phyloP scores from a whole-genome alignment of 2,888 invertebrate species.

The Calliphora vomitoria region DNA sequence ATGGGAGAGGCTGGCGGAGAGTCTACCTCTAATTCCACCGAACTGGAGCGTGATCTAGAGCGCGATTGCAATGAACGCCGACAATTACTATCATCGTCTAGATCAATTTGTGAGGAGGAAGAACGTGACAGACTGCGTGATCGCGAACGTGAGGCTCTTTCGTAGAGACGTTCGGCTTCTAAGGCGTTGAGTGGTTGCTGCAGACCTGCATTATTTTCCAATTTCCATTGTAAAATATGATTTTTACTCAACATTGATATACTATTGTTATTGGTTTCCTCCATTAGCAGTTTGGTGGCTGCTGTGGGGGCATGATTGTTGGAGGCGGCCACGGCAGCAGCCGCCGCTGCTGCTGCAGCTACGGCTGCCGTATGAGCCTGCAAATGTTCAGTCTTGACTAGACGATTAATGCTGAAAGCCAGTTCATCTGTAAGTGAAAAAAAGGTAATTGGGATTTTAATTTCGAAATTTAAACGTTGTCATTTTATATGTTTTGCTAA shows the following conservation, averaged over 20 bases:
- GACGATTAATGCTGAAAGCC: slow-evolving; percentile 93
- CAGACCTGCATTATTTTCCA: slow-evolving; percentile 67
- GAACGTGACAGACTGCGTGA: slow-evolving; percentile 80
- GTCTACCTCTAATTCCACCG: slow-evolving; percentile 91
- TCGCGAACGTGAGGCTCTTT: slow-evolving; percentile 81
- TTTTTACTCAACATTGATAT: slow-evolving; percentile 83
- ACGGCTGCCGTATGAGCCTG: slow-evolving; percentile 87
- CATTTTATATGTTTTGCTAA: background rate
- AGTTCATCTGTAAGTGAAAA: slow-evolving; percentile 88
- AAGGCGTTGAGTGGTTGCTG: slow-evolving; percentile 61
- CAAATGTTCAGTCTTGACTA: slow-evolving; percentile 86
- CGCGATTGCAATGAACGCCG: slow-evolving; percentile 76
- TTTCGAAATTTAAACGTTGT: background rate
- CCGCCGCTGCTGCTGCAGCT: slow-evolving; percentile 84
- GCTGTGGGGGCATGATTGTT: slow-evolving; percentile 54
- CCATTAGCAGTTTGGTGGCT: slow-evolving; percentile 74
- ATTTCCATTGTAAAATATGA: slow-evolving; percentile 78
- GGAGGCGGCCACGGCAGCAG: slow-evolving; percentile 83
- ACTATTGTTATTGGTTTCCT: slow-evolving; percentile 82
- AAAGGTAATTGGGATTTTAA: background rate
- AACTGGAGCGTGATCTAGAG: slow-evolving; percentile 85
- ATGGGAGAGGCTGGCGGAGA: slow-evolving; percentile 86
- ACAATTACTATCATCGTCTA: slow-evolving; percentile 80
- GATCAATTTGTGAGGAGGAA: slow-evolving; percentile 79
- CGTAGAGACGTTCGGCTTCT: slow-evolving; percentile 70